Evolutionary conservation across 2,888 invertebrate species (phyloP), one percentile per base, ranked within the genome.

Genomic region (Papilio protenor): DNA sequence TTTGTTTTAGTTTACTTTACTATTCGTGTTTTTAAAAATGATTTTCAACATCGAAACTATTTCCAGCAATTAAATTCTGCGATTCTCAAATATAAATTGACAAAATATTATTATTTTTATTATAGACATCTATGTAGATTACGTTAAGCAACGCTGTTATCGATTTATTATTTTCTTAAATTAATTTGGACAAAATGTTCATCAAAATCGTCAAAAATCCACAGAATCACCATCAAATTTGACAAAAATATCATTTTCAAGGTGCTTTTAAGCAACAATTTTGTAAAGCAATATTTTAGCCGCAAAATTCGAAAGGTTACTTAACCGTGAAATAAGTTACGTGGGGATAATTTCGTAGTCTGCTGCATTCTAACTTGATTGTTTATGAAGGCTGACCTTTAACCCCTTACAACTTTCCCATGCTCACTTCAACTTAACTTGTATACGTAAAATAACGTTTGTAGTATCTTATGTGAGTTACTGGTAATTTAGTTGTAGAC

Each of bases 291-390:
- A 64, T 21, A 16, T 18, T 64, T 16, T 33, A 27, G 16, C 33
- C 33, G 33, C 18, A 64, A 33, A 33, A 33, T 64, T 6, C 18
- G 33, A 64, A 64, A 27, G 33, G 33, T 64, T 5, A 64, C 64
- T 64, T 64, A 64, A 64, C 61, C 61, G 61, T 64, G 61, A 16
- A 64, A 64, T 64, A 64, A 64, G 40, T 64, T 64, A n/a, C n/a
- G 33, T 10, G 14, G n/a, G 64, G 40, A 64, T 64, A 33, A 64
- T 64, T 64, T 64, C 64, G 64, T 64, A 64, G 64, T 64, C 64
- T 64, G 64, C 64, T 64, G 64, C 64, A 33, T 64, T 64, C 64
- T 64, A 64, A 64, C 64, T n/a, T 64, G 64, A 64, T 64, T 18
- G n/a, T 8, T 64, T n/a, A 64, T 33, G 64, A 64, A 64, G 33